Evolutionary conservation across 2,888 invertebrate genomes (phyloP).

Genomic region (Endotricha flammealis): DNA sequence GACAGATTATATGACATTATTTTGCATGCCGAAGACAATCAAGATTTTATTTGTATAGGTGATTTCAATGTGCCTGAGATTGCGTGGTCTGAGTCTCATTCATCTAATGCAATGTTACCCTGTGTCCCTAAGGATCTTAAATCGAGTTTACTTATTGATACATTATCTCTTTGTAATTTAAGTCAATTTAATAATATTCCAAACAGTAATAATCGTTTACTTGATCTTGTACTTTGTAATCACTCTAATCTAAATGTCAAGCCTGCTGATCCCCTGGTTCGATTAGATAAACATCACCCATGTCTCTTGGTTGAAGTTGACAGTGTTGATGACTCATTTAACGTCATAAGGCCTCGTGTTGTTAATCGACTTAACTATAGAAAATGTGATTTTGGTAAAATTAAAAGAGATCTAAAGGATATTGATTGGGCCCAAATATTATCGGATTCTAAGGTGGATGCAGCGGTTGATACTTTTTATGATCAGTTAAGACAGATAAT

Average conservation of each 20-base stretch:
- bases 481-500: not conserved
- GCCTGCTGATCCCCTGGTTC: constrained; percentile 2
- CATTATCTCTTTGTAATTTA: constrained; percentile 4
- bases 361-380: not conserved
- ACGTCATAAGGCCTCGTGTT: not conserved
- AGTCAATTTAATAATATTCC: constrained; percentile 7
- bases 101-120: not conserved
- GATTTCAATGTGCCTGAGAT: not conserved
- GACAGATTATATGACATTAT: not conserved
- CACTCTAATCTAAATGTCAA: not conserved
- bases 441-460: not conserved
- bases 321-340: not conserved
- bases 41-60: not conserved
- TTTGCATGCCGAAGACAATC: not conserved
- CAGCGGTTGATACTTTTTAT: constrained; percentile 4
- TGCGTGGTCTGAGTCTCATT: not conserved
- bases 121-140: not conserved
- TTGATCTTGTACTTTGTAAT: constrained; percentile 6
- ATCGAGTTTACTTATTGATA: not conserved
- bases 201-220: constrained; percentile 4
- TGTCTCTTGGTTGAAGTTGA: not conserved
- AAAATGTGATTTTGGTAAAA: constrained; percentile 6
- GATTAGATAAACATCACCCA: constrained; percentile 2
- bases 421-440: not conserved
- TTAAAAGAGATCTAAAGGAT: not conserved